Evolutionary conservation across 1,140 invertebrate genomes (phyloP), one percentile per base, ranked within the genome.

Genomic region (Diprion similis): DNA sequence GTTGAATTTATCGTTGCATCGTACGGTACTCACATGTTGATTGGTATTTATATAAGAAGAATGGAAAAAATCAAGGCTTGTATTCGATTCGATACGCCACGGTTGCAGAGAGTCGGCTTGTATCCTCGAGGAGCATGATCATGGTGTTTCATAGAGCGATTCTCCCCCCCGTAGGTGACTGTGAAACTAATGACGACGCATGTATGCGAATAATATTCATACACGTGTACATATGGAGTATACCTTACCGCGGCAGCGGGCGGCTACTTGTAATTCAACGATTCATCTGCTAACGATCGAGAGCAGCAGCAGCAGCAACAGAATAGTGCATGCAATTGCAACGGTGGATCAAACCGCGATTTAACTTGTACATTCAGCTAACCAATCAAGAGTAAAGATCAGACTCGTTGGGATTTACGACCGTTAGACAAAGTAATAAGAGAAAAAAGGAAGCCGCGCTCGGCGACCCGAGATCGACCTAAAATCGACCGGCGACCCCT

Each of bases 251-350:
- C 11, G 11, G 51, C 51, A 59, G 51, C 3, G 9, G 51, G 11
- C n/a, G 51, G 51, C 51, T 59, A 59, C 51, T 59, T 59, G 51
- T 13, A 59, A 59, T 59, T 59, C 51, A 59, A 59, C 51, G 11
- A 59, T 59, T 59, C 51, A 37, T 59, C 11, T 8, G 51, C 51
- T 59, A 59, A 59, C 51, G 51, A 59, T 59, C 51, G n/a, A 6
- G 51, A 37, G 24, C 24, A 37, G 24, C 24, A 37, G 24, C 24
- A 37, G 24, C 24, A 37, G 24, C 24, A 37, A 37, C 24, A 37
- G 24, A 37, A 37, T 37, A 37, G 24, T 17, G 51, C 51, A 59
- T 59, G 51, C 51, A 17, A 59, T 59, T 59, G 51, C 51, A 37
- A 13, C 51, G 51, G 51, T 59, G 51, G 51, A 59, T 59, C 11